Base-by-base conservation (phyloP, 2,113 vertebrate genomes). In the Scartelaos histophorus region DNA sequence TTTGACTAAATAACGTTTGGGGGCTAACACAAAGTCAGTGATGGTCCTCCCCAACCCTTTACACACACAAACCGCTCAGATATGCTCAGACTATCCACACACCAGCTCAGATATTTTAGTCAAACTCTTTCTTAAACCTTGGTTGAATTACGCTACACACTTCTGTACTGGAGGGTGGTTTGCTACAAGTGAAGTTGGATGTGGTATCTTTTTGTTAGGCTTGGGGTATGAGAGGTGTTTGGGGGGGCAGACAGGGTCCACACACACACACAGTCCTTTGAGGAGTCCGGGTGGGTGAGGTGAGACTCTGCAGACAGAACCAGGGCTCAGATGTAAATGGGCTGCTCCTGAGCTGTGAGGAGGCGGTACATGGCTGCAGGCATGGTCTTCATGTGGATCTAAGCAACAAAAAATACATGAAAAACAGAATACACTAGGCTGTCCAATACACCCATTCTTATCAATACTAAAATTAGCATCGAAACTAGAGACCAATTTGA, bases 381-480 rank as follows among this genome's bases (percentile, higher is more conserved):
- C 61, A 64, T 64, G 61, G 61, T 64, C 61, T 64, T 64, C 61
- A 64, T 64, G 61, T 64, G 61, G 34, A 64, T 64, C 61, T 64
- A 12, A 3, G 9, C 10, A n/a, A 43, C 10, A 35, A 13, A n/a
- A 64, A 29, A 35, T 0, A 2, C 49, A 54, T 54, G n/a, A 54
- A n/a, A 9, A 43, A 43, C 38, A 29, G 29, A 29, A 29, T 29
- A 29, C 29, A 29, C 29, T 29, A 29, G 29, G 29, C 29, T 29
- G 29, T 29, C 29, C 4, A 29, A 29, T 29, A 29, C 29, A 2
- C 29, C 2, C 2, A 29, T 29, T 29, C 29, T 29, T 29, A 29
- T 29, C 13, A 13, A 2, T 15, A 47, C 46, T 47, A 15, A 13
- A 47, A 47, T 13, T 47, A 15, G 12, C 15, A 47, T 15, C 1